phyloP scores from a whole-genome alignment of 1,140 invertebrate genomes.

The Chrysomallon squamiferum region DNA sequence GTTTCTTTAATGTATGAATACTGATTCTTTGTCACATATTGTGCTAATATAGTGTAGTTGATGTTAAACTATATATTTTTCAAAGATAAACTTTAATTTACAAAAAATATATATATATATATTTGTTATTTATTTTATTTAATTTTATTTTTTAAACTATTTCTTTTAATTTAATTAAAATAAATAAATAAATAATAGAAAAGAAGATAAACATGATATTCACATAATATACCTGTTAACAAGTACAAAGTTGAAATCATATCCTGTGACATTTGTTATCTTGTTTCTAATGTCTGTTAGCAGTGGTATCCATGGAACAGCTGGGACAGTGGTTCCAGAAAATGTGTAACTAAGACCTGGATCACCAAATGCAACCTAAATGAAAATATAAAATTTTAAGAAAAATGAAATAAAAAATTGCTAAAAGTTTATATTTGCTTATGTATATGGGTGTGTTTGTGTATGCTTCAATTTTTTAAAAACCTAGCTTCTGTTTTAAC shows the following conservation, averaged over 20 bases:
- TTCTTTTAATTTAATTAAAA: no score
- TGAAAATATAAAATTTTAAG: slow-evolving; percentile 6
- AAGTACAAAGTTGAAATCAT: slow-evolving; percentile 75
- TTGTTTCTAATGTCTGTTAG: slow-evolving; percentile 67
- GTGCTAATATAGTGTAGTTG: no score
- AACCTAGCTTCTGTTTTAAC: background rate
- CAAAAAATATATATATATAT: no score
- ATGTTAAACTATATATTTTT: no score
- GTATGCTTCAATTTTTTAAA: background rate
- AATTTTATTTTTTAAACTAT: no score
- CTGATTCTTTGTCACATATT: no score
- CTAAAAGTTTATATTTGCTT: background rate
- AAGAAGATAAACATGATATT: no score
- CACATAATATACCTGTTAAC: slow-evolving; percentile 70
- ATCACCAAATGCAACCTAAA: slow-evolving; percentile 72
- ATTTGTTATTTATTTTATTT: no score
- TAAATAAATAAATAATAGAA: no score
- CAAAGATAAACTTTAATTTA: no score
- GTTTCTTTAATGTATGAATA: no score
- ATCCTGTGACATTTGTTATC: slow-evolving; percentile 66
- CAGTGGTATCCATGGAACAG: slow-evolving; percentile 70
- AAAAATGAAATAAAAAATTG: background rate
- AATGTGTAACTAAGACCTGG: slow-evolving; percentile 72
- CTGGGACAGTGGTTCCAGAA: slow-evolving; percentile 71
- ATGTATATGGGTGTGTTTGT: background rate